These are phyloP conservation scores for Grantiella picta DNA, from an alignment of 2,113 vertebrate genomes.

Conservation along the genomic window DNA sequence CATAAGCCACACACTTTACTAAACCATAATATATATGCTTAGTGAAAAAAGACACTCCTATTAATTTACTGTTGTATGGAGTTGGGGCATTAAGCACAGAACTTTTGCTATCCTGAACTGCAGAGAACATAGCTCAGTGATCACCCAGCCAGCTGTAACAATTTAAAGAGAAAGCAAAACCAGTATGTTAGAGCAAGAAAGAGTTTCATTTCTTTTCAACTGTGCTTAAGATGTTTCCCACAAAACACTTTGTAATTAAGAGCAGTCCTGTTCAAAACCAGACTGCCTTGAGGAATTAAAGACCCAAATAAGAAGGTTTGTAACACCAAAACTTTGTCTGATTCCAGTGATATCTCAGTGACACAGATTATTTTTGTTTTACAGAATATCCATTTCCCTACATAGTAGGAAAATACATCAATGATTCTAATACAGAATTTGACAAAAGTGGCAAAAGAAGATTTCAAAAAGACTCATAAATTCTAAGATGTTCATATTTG, in stretches of 20 bases:
- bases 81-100: background rate
- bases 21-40: background rate
- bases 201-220: conserved; percentile 4
- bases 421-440: background rate
- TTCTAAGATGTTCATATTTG: background rate
- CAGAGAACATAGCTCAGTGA: background rate
- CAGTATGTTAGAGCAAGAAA: background rate
- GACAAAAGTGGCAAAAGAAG: background rate
- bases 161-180: background rate
- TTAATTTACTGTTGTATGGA: background rate
- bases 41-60: background rate
- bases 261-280: background rate
- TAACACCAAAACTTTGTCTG: background rate
- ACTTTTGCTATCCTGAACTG: background rate
- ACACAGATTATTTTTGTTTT: background rate
- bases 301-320: background rate
- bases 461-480: background rate
- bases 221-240: background rate
- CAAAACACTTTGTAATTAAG: conserved; percentile 4
- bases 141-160: background rate
- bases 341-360: background rate
- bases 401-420: background rate
- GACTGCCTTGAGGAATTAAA: background rate
- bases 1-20: background rate
- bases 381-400: background rate